Base-by-base conservation (phyloP, 2,888 invertebrate genomes). In the Acronicta psi region DNA sequence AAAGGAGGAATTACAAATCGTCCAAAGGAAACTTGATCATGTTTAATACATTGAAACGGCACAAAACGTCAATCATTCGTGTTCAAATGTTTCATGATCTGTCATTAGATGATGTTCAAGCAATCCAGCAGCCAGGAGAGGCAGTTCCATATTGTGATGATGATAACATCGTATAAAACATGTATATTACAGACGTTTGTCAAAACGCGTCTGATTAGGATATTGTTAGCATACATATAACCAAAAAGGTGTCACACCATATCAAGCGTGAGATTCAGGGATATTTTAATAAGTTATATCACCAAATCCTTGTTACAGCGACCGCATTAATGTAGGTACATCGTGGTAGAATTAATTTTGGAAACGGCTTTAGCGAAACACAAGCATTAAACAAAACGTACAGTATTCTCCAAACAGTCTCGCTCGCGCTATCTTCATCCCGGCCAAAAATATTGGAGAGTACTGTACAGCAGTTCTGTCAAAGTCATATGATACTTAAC, bases 221-320 rank as follows among this genome's bases (percentile, higher is more conserved):
- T 75, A 78, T 69, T 75, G 75, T 69, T 69, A 74, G 77, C 79
- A 69, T 67, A 73, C 23, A 69, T 56, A 68, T 51, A 51, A 73
- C 57, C 74, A 73, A 66, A 57, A 41, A 74, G 55, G 59, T 68
- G 69, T 69, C 75, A 74, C 75, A 69, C 73, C 72, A 59, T 69
- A 49, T 61, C 59, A 75, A 76, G 73, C 75, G 66, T 72, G 62
- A 67, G 66, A 72, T 68, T 77, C 66, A 69, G 79, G 77, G 67
- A 79, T 77, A 77, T 75, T 76, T 67, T 76, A 68, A 63, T 66
- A 58, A 77, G 79, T 80, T 80, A 77, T 80, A 83, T 84, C 84
- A 89, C 88, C 89, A 86, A 86, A 84, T 86, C 85, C 83, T 79
- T 75, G 81, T 85, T 86, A 82, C 69, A 84, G 84, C 83, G 75